phyloP scores from a whole-genome alignment of 2,888 invertebrate species.

The Eilema sororculum region DNA sequence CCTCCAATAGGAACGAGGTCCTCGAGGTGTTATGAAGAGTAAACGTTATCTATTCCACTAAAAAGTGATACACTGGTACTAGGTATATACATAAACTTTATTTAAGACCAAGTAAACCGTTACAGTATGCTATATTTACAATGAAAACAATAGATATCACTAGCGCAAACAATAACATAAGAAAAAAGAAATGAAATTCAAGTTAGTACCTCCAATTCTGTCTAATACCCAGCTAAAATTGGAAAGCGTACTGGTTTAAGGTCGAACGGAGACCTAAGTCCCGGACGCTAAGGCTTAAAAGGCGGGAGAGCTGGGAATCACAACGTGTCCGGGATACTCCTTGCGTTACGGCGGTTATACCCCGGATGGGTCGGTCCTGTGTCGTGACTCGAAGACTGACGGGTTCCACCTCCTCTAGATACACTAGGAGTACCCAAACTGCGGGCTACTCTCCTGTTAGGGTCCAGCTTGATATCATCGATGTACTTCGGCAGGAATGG shows the following conservation, averaged over 20 bases:
- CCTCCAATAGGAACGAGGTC: too few species aligned
- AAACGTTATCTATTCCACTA: too few species aligned
- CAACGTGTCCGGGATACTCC: background rate
- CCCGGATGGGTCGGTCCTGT: constrained; percentile 1
- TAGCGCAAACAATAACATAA: background rate
- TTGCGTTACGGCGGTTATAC: constrained; percentile 6
- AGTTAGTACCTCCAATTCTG: too few species aligned
- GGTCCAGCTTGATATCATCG: constrained; percentile 23
- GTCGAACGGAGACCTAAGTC: constrained; percentile 4
- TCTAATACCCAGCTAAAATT: background rate
- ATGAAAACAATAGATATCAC: background rate
- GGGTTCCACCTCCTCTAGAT: background rate
- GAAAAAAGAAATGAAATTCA: too few species aligned
- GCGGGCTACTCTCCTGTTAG: constrained; percentile 28
- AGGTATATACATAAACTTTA: too few species aligned
- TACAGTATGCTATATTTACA: too few species aligned
- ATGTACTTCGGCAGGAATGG: constrained; percentile 16
- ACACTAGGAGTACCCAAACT: constrained; percentile 22
- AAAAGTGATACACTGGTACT: too few species aligned
- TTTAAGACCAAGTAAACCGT: too few species aligned
- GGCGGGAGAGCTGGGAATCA: background rate
- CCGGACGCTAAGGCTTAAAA: constrained; percentile 13
- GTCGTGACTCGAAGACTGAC: background rate
- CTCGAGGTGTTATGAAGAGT: too few species aligned
- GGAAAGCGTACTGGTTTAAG: constrained; percentile 10